Base-by-base conservation (phyloP, 2,888 invertebrate genomes). In the Caenorhabditis plicata region DNA sequence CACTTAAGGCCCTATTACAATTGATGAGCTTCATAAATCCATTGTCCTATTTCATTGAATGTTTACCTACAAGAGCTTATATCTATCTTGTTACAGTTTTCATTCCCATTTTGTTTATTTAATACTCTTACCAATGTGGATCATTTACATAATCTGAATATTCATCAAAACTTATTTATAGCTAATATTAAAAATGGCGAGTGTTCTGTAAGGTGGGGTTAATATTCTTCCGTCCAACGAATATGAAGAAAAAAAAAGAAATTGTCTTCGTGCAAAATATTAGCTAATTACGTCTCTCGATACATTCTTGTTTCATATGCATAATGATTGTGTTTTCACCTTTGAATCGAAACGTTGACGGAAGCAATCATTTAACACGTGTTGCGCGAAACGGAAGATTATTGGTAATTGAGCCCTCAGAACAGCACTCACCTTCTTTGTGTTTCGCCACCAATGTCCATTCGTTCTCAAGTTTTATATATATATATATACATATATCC, bases 251-350 rank as follows among this genome's bases (percentile, higher is more conserved):
- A n/a, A n/a, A n/a, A 29, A 29, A 29, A 45, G 43, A 40, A 15
- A 23, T 27, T 13, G 32, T 26, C 8, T 38, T 25, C 40, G 51
- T 44, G 51, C 44, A 46, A 54, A 54, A 54, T 54, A 54, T 54
- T 54, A 54, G 54, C 54, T 54, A 54, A 54, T 54, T 54, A 54
- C 44, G 54, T 54, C 44, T 44, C 26, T 17, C 4, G 13, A 19
- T 33, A 38, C 43, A 54, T 48, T 42, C 33, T 20, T 38, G 43
- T 27, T 27, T 32, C 44, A 47, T 42, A 35, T 22, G 15, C 27
- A 31, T 48, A 23, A 20, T 27, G 9, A 11, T 15, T 32, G 47
- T 22, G 17, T 32, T 36, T 27, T n/a, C 15, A 23, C 29, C 31
- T 31, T 41, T 33, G 22, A 35, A 40, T 45, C 46, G 41, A 53